phyloP scores from a whole-genome alignment of 2,888 invertebrate genomes.

The Heterodera filipjevi region DNA sequence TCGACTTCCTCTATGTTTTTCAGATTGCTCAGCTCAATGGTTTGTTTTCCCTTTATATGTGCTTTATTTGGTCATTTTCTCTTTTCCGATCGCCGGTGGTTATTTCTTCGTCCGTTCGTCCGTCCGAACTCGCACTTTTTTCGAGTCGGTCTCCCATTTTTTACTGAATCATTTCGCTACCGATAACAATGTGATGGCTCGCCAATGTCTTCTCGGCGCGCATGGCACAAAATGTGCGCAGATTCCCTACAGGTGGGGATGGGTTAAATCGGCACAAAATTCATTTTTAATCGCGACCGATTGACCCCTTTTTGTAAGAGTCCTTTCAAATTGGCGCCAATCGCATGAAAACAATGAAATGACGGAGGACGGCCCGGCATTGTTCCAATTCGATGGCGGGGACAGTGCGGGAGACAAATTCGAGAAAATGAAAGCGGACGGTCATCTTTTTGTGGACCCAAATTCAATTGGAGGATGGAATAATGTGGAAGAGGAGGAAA shows the following conservation, averaged over 20 bases:
- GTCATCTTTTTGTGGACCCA: slow-evolving; percentile 43
- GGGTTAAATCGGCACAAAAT: not conserved
- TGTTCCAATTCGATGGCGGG: slow-evolving; percentile 51
- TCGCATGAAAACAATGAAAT: not conserved
- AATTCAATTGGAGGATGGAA: slow-evolving; percentile 28
- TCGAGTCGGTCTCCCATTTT: slow-evolving; percentile 39
- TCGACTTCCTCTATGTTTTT: too few relatives aligned
- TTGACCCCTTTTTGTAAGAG: slow-evolving; percentile 33
- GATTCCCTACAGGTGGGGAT: slow-evolving; percentile 53
- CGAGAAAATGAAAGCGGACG: slow-evolving; percentile 39
- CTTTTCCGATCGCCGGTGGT: slow-evolving; percentile 53
- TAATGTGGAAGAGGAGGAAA: not conserved
- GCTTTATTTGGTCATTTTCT: not conserved
- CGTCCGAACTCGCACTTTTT: slow-evolving; percentile 47
- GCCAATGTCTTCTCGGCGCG: slow-evolving; percentile 46
- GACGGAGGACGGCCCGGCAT: slow-evolving; percentile 25
- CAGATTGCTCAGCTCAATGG: slow-evolving; percentile 52
- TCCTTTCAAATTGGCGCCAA: slow-evolving; percentile 55
- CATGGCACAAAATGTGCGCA: slow-evolving; percentile 49
- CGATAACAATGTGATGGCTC: slow-evolving; percentile 61
- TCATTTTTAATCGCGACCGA: slow-evolving; percentile 14
- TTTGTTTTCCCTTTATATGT: not conserved
- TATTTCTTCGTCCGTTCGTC: slow-evolving; percentile 54
- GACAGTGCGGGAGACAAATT: slow-evolving; percentile 43
- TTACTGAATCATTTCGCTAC: slow-evolving; percentile 52